phyloP scores from a whole-genome alignment of 2,113 vertebrate genomes.

The Syngnathus scovelli region DNA sequence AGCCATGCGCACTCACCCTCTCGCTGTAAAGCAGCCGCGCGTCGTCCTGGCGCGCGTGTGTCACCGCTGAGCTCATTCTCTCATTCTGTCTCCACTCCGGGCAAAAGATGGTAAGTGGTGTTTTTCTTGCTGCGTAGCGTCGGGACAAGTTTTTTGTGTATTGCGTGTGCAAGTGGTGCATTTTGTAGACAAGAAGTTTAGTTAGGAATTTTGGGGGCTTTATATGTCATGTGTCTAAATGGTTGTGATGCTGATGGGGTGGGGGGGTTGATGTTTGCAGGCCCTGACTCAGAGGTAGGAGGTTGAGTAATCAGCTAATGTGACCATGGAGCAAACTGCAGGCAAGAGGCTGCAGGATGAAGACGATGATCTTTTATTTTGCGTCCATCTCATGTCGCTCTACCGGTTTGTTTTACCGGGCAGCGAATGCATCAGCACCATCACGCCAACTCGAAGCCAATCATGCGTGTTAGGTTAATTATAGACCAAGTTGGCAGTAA shows the following conservation, averaged over 20 bases:
- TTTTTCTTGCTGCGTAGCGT: conserved; percentile 49
- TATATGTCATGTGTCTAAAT: conserved; percentile 4
- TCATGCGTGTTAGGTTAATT: not conserved
- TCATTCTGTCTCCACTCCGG: conserved; percentile 65
- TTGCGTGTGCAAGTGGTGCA: conserved; percentile 2
- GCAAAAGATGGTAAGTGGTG: conserved; percentile 68
- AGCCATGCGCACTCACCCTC: conserved; percentile 23
- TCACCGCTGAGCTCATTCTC: conserved; percentile 55
- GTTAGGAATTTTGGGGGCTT: conserved; percentile 29
- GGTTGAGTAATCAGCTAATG: conserved; percentile 10
- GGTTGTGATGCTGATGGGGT: conserved; percentile 21
- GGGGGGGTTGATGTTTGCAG: conserved; percentile 28
- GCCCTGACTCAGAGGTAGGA: conserved; percentile 23
- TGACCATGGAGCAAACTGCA: conserved; percentile 25
- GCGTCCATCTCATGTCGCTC: not conserved
- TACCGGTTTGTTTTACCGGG: not conserved
- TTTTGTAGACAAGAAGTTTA: conserved; percentile 2
- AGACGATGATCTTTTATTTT: conserved; percentile 7
- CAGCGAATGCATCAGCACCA: not conserved
- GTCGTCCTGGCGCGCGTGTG: conserved; percentile 49
- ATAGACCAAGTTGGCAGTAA: not conserved
- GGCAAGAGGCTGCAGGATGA: conserved; percentile 13
- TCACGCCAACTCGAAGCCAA: too few relatives aligned
- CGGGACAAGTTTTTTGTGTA: conserved; percentile 38
- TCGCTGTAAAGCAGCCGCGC: conserved; percentile 40